These are phyloP conservation scores for Eulemur rufifrons DNA, from an alignment of 2,113 vertebrate species.

Conservation along the genomic window DNA sequence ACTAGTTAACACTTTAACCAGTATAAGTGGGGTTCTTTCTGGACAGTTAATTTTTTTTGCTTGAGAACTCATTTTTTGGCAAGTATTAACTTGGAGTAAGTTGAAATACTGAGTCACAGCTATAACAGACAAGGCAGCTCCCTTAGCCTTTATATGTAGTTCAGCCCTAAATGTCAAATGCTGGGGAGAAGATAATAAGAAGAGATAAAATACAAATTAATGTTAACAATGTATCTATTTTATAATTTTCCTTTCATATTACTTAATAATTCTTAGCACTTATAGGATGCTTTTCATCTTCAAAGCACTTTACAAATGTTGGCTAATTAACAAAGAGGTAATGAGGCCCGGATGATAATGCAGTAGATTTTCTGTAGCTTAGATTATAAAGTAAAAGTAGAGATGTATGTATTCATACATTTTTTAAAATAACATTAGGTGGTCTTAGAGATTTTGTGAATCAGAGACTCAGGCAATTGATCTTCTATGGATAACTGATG, in stretches of 20 bases:
- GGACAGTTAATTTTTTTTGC: slow-evolving; percentile 52
- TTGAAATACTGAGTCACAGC: slow-evolving; percentile 42
- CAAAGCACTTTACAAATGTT: slow-evolving; percentile 76
- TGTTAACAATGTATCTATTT: slow-evolving; percentile 73
- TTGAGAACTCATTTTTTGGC: slow-evolving; percentile 47
- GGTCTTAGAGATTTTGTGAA: slow-evolving; percentile 47
- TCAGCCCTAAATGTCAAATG: slow-evolving; percentile 67
- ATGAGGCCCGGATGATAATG: slow-evolving; percentile 65
- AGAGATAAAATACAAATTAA: slow-evolving; percentile 72
- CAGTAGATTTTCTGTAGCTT: slow-evolving; percentile 47
- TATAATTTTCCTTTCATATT: slow-evolving; percentile 65
- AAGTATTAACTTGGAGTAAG: slow-evolving; percentile 48
- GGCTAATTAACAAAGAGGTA: slow-evolving; percentile 72
- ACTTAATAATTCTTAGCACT: slow-evolving; percentile 77
- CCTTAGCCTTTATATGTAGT: background rate
- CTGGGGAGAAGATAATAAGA: slow-evolving; percentile 52
- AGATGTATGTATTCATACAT: slow-evolving; percentile 29
- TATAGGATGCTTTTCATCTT: slow-evolving; percentile 76
- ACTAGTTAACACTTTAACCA: slow-evolving; percentile 27
- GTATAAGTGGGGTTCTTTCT: slow-evolving; percentile 28
- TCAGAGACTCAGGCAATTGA: background rate
- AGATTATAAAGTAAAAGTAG: slow-evolving; percentile 63
- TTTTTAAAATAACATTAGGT: slow-evolving; percentile 47
- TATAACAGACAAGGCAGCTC: background rate
- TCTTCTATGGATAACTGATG: slow-evolving; percentile 12